Base-by-base conservation (phyloP, 53 echinoderm and acorn worm genomes). In the Zoroaster sp. region DNA sequence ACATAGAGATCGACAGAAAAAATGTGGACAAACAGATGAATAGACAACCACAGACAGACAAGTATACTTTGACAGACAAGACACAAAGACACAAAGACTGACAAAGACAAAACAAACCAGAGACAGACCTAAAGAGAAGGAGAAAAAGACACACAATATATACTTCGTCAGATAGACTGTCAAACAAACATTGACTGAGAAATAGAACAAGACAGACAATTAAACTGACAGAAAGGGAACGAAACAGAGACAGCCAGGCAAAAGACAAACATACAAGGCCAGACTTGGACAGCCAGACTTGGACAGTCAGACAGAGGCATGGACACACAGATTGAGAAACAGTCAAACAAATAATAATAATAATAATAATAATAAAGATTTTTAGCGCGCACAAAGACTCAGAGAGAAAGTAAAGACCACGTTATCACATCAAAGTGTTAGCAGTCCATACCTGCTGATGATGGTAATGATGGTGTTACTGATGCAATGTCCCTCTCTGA, bases 401-500 rank as follows among this genome's bases (percentile, higher is more conserved):
- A 47, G 49, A 10, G 49, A 34, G 69, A 35, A 0, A 15, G 30
- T 34, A 34, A 34, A 70, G 28, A 70, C 28, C 4, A 12, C 5
- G 15, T 23, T 15, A 37, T 34, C 37, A 79, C 79, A 79, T 18
- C 79, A 77, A 77, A 17, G 12, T 32, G n/a, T 38, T 36, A 20
- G 36, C 13, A 81, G 66, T 40, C 53, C 81, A 44, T 33, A 85
- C 85, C 85, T 85, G 85, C 72, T 0, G 85, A 85, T 43, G 85
- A 85, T 15, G 13, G 85, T 0, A 70, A 35, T 17, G 85, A 85
- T n/a, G 85, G 85, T 49, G 85, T 85, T 11, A 70, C 70, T 74
- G 92, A 92, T 53, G 88, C 80, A 20, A 92, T 54, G 92, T 85
- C 89, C 53, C 83, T 89, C 75, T 92, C 92, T 63, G 92, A 92